Evolutionary conservation across 2,113 vertebrate species (phyloP), one percentile per base, ranked within the genome.

Genomic region (Lepisosteus osseus): DNA sequence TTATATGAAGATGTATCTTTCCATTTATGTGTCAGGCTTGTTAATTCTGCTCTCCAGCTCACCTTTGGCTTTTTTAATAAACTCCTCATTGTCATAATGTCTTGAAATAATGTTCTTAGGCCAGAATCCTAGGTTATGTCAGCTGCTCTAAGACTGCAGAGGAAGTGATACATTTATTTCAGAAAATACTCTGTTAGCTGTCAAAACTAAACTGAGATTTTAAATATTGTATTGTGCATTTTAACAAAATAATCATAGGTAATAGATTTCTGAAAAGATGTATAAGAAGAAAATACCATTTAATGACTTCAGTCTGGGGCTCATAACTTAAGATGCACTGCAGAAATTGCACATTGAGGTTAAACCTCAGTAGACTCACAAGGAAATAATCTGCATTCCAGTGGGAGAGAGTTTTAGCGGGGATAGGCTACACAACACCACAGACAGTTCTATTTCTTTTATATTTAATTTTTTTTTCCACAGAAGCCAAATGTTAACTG

Each of bases 311-410:
- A 76, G 65, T 79, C 54, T 69, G 73, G 70, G 77, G 72, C 11
- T 71, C 73, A 74, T 74, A 68, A 83, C 70, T 82, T 82, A 82
- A 84, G 57, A 71, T 80, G 15, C 62, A 72, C 74, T 71, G 84
- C 67, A 82, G 79, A 74, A 74, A 74, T 70, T 73, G 77, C 81
- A 72, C 66, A 76, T 82, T 82, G 77, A 79, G 71, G 72, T 29
- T 74, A 86, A 90, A 85, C 79, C 77, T 86, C 82, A 71, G 47
- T 74, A 77, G 67, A 81, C 70, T 82, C 79, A 78, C 68, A 79
- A 80, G 82, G 80, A 88, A 90, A 81, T 85, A 67, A 83, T 85
- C 74, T 78, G 72, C 81, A 84, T 84, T 89, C 77, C 81, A 70
- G 63, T 73, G 74, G 77, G 79, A 73, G 68, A 79, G 80, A 84